Base-by-base conservation (phyloP, 2,888 invertebrate genomes). In the Chymomyza caudatula region DNA sequence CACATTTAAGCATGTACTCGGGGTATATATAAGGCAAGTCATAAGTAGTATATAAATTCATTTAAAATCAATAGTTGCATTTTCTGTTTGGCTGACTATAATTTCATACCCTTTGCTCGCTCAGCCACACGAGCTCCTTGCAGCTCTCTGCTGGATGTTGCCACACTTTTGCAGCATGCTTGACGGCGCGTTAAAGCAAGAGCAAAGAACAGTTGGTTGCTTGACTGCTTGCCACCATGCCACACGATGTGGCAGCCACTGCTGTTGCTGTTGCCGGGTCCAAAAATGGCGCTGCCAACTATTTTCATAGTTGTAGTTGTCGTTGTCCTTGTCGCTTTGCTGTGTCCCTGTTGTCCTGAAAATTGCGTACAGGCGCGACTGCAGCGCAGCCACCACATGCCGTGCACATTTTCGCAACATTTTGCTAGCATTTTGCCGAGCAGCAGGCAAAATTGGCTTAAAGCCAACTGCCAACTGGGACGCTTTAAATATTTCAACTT, bases 41-140 rank as follows among this genome's bases (percentile, higher is more conserved):
- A 19, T 47, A 47, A 17, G 19, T 47, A 17, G 47, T 47, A 47
- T 47, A 47, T 47, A 19, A 4, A 47, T 19, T 49, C 22, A 22
- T 47, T 62, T 42, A 54, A 69, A 69, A 65, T 60, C 84, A 83
- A 82, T 85, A 83, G 73, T 43, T 71, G 74, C 74, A 76, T 71
- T 77, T 74, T 71, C 69, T 63, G 67, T 70, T 70, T 70, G 70
- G 73, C 66, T 65, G 67, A 54, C 64, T 54, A 65, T 70, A 73
- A 73, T 78, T 77, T 74, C 71, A 62, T 65, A 65, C 58, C 62
- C 29, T 57, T 67, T 59, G 44, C 37, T 60, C 11, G 52, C 52
- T 37, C 29, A 4, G 0, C n/a, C n/a, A n/a, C 29, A 11, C 29
- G 29, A 11, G 8, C 4, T 4, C 6, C 25, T 25, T 6, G 8